These are phyloP conservation scores for Ryuthela nishihirai DNA, from an alignment of 2,888 invertebrate species.

Conservation along the genomic window DNA sequence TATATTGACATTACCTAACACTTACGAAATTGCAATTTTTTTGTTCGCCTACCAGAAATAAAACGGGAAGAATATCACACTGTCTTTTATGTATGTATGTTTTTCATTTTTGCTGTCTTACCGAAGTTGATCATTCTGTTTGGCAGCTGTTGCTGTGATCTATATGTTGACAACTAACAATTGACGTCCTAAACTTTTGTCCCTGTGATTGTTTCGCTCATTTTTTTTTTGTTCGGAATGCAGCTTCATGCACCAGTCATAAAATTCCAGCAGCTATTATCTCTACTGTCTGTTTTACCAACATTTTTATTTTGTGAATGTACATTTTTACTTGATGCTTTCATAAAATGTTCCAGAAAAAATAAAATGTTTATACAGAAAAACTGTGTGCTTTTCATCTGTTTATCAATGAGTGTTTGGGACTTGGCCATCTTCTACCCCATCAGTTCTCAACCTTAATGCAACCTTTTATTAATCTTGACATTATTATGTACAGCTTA, in stretches of 20 bases:
- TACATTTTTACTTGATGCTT: conserved; percentile 25
- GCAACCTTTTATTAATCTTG: too few species aligned
- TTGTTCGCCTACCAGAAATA: too few species aligned
- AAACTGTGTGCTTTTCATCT: too few species aligned
- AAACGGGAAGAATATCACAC: too few species aligned
- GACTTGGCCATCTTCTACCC: too few species aligned
- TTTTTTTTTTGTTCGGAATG: neutral
- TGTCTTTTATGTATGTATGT: too few species aligned
- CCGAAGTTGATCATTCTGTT: conserved; percentile 13
- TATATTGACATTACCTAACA: too few species aligned
- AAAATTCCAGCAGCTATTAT: neutral
- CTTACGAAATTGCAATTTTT: too few species aligned
- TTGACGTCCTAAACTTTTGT: neutral
- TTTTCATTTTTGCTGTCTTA: too few species aligned
- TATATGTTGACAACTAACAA: neutral
- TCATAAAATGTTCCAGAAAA: conserved; percentile 25
- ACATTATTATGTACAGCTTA: too few species aligned
- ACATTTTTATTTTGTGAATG: conserved; percentile 9
- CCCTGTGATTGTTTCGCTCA: neutral
- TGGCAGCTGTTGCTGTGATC: conserved; percentile 22
- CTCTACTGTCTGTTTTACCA: neutral
- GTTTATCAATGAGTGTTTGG: too few species aligned
- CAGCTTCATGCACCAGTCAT: neutral
- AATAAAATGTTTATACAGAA: conserved; percentile 24
- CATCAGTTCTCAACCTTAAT: too few species aligned